Conservation (phyloP, 2,113 vertebrate genomes). For the Cathartes aura region DNA sequence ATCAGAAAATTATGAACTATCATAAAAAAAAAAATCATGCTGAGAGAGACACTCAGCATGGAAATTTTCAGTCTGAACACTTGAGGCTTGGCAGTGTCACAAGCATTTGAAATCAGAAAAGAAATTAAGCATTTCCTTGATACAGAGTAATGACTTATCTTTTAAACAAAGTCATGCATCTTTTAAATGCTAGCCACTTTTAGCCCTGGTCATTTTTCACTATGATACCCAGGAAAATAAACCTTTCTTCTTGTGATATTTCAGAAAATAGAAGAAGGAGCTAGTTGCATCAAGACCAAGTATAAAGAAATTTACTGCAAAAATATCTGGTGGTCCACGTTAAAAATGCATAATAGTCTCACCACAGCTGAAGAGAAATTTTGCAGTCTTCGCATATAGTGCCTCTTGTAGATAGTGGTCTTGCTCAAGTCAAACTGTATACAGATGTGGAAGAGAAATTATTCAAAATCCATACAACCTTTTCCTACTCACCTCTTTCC, state of each 20-base stretch:
- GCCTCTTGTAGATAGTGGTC: neutral
- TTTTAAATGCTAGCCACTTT: neutral
- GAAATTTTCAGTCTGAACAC: neutral
- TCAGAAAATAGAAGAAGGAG: neutral
- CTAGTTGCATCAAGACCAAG: neutral
- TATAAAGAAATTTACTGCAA: neutral
- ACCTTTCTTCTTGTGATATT: neutral
- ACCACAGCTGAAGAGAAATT: neutral
- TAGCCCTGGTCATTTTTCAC: neutral
- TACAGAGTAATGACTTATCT: neutral
- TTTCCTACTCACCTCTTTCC: neutral
- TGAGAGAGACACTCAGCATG: neutral
- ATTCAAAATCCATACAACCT: neutral
- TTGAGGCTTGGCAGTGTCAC: neutral
- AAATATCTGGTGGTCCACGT: neutral
- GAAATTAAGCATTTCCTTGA: neutral
- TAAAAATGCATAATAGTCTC: neutral
- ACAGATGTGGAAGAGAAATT: neutral
- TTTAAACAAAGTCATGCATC: neutral
- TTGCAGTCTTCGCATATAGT: neutral
- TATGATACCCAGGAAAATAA: neutral
- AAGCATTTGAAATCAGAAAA: neutral
- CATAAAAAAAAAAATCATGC: neutral
- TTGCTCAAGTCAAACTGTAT: neutral
- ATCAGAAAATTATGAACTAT: slow-evolving; percentile 2